Percentiles rank a stretch among this genome's conserved stretches.
Conservation (phyloP, 2,797 vertebrate species). For the Rhynchotus rufescens region DNA sequence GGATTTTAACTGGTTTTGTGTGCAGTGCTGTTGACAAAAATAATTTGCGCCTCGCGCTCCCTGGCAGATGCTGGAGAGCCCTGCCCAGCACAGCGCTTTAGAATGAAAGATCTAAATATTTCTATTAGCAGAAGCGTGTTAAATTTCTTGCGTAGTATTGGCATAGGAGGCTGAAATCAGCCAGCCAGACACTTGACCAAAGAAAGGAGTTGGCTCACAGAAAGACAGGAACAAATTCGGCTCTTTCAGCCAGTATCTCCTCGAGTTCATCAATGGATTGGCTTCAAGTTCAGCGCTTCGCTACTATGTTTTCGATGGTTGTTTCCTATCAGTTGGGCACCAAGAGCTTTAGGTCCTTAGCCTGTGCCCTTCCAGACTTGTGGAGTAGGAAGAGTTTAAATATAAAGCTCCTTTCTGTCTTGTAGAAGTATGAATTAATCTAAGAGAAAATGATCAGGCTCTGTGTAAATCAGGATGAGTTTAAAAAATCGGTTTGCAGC, state of each 20-base stretch:
- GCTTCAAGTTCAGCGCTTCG: slow-evolving; percentile 31
- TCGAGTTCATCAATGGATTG: slow-evolving; percentile 37
- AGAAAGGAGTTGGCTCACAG: slow-evolving; percentile 38
- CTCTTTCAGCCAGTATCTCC: background rate
- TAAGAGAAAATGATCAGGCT: background rate
- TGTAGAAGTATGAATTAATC: background rate
- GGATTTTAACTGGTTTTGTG: slow-evolving; percentile 22
- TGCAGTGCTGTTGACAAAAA: slow-evolving; percentile 31
- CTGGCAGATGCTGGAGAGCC: slow-evolving; percentile 36
- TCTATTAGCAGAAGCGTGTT: slow-evolving; percentile 41
- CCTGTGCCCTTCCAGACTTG: background rate
- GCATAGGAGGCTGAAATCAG: background rate
- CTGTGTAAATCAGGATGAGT: slow-evolving; percentile 23
- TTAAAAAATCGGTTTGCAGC: slow-evolving; percentile 29
- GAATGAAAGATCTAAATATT: slow-evolving; percentile 32
- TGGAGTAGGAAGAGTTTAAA: background rate
- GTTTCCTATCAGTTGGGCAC: background rate
- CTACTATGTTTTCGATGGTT: background rate
- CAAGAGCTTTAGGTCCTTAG: background rate
- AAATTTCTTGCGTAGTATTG: slow-evolving; percentile 31
- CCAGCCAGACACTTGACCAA: background rate
- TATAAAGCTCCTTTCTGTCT: slow-evolving; percentile 20
- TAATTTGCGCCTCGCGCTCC: slow-evolving; percentile 2
- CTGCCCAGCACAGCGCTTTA: background rate
- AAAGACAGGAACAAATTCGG: slow-evolving; percentile 40